Base-by-base conservation (phyloP, 2,797 vertebrate species). In the Buceros bicornis region DNA sequence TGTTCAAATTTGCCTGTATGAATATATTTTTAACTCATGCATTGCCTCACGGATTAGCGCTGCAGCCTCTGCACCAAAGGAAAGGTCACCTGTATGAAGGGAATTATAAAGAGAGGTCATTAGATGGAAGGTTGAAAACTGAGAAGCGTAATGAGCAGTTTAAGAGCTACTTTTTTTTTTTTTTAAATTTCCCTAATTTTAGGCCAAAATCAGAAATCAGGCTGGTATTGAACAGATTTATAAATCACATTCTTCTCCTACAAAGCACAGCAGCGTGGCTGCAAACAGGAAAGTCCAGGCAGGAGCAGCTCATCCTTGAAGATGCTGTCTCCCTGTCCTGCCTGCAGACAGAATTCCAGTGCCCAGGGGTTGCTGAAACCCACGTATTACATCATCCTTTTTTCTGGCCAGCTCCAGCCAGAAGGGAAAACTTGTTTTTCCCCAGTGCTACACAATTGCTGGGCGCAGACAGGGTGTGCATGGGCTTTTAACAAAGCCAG, bases 1-100 rank as follows among this genome's bases (percentile, higher is more conserved):
- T 78, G 82, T 45, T 95, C 90, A 53, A 43, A 97, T 97, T 94
- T 97, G 92, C 89, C 85, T 96, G 82, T 89, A 96, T 93, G 92
- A 92, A 92, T 91, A 80, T 78, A 69, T 60, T 43, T 91, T 97
- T 97, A 97, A 97, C 96, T 87, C 95, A 47, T 96, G 74, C 94
- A 7, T 76, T 62, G 56, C 90, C 91, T 90, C 2, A 2, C 0
- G 1, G 65, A 70, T 42, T 31, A 89, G 80, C 16, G 51, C 76
- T 58, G 28, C 25, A 47, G 60, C 3, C 26, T 40, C 37, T 40
- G 18, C 3, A 12, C 40, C 48, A 73, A 87, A 83, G 33, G 22
- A 67, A 77, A 78, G 7, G 33, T 64, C 58, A 18, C 5, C 60
- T 1, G 0, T 45, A 67, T 0, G 0, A 31, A 61, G 25, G 37